These are phyloP conservation scores for Microtus ochrogaster DNA, from an alignment of 2,113 vertebrate species.

Conservation along the genomic window DNA sequence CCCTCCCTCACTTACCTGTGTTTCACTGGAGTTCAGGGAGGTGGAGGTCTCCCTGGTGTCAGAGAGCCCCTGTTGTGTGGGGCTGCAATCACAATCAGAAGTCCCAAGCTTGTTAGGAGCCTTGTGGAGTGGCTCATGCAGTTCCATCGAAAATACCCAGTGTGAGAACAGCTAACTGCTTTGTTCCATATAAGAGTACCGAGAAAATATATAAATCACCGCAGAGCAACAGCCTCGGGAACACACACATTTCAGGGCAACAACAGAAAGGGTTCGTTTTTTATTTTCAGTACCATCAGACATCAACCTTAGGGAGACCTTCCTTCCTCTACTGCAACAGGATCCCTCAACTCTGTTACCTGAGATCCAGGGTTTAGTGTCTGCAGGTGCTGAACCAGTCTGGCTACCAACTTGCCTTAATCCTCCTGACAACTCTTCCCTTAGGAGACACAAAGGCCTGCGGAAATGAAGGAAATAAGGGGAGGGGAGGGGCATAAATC, in stretches of 20 bases:
- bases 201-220: neutral
- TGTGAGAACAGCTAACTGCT: neutral
- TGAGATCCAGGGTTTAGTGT: neutral
- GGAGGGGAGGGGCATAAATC: neutral
- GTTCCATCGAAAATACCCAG: neutral
- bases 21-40: neutral
- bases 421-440: neutral
- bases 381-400: neutral
- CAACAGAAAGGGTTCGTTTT: neutral
- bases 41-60: neutral
- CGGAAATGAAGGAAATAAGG: neutral
- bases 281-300: slow-evolving; percentile 38
- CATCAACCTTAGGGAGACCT: neutral
- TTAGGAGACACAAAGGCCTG: neutral
- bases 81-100: neutral
- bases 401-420: neutral
- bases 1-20: neutral
- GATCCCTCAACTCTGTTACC: neutral
- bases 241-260: neutral
- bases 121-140: neutral
- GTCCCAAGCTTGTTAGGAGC: neutral
- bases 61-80: neutral
- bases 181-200: slow-evolving; percentile 25
- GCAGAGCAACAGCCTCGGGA: neutral
- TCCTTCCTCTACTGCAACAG: neutral